Evolutionary conservation across 53 echinoderm and acorn worm species (phyloP).

Genomic region (Temnopleurus reevesii): DNA sequence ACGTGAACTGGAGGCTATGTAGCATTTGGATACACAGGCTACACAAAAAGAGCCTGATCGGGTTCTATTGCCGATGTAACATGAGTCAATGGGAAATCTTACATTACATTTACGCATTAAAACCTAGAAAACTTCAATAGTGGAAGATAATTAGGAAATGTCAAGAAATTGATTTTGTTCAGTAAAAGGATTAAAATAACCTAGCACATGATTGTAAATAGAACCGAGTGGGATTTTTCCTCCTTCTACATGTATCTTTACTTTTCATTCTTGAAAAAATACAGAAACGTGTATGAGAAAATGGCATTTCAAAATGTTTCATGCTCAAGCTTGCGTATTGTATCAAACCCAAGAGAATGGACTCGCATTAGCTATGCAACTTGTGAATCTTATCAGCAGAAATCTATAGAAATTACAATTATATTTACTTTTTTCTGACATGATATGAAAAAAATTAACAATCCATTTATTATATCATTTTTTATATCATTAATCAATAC

Average conservation of each 20-base stretch:
- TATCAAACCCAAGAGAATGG: too few species aligned
- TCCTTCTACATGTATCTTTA: not conserved
- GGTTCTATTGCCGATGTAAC: slow-evolving; percentile 23
- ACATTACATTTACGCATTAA: not conserved
- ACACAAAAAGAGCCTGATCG: not conserved
- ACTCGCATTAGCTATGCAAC: too few species aligned
- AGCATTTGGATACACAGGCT: not conserved
- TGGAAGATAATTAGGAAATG: not conserved
- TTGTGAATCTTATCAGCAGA: too few species aligned
- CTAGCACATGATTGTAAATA: not conserved
- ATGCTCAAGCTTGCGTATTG: too few species aligned
- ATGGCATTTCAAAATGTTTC: too few species aligned
- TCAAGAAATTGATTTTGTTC: not conserved
- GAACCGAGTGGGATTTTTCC: not conserved
- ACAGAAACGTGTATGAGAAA: too few species aligned
- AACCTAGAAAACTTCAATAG: not conserved
- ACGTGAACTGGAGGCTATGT: slow-evolving; percentile 48
- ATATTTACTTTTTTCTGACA: too few species aligned
- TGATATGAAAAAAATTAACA: too few species aligned
- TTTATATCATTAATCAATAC: too few species aligned
- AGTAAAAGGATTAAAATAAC: not conserved
- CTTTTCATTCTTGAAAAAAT: too few species aligned
- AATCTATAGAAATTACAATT: too few species aligned
- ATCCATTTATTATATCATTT: too few species aligned
- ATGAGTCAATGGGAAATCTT: slow-evolving; percentile 33